Evolutionary conservation across 2,888 invertebrate species (phyloP), one percentile per base, ranked within the genome.

Genomic region (Adelognathus sp.): DNA sequence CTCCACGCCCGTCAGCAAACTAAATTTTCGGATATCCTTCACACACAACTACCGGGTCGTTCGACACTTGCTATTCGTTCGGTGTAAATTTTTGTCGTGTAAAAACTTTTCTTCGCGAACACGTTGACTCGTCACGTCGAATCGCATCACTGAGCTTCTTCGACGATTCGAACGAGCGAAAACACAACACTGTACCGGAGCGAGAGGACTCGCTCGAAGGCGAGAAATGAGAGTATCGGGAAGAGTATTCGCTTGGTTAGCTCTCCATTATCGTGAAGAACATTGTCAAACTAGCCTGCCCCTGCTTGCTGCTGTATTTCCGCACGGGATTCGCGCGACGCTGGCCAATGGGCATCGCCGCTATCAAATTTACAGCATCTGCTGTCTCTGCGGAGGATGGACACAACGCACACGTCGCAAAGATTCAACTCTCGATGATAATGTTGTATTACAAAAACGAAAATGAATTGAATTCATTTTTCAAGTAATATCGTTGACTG

Each of bases 41-140:
- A 24, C 11, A 11, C 6, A 14, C 16, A 54, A 67, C 63, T 69
- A 75, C 70, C 79, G 79, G 66, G 52, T 58, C 66, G 39, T 61
- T 29, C 60, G 71, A 70, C 58, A 61, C 66, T 70, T 73, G 44
- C 29, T 33, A 73, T 31, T 63, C 56, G 70, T 27, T 41, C n/a
- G 66, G 66, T 14, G 60, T 60, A 66, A 73, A 58, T 69, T 64
- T 54, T 70, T n/a, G 2, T 31, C 18, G 46, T 50, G 27, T 14
- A 14, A 16, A n/a, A 54, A 54, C 5, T 54, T 54, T 16, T 31
- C 7, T 5, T 54, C 29, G 54, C 29, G n/a, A 27, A 27, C n/a
- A 27, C 54, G 54, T 54, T 24, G 18, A 21, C 21, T 50, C 50
- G 50, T 66, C 52, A 27, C 52, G 18, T 52, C 66, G 66, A n/a